Base-by-base conservation (phyloP, 2,888 invertebrate species). In the Andrena bucephala region DNA sequence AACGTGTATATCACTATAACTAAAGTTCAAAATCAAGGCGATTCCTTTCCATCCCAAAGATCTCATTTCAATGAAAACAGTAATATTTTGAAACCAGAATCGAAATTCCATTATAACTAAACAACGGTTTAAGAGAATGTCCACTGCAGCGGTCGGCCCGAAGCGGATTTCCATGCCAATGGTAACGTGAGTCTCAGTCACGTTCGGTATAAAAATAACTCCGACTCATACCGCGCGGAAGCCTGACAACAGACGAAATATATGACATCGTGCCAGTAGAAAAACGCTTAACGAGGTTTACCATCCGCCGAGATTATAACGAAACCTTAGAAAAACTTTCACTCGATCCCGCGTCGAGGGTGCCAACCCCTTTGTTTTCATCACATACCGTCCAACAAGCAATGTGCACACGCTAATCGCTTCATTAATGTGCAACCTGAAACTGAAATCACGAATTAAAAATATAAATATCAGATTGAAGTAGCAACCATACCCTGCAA, bases 311-410 rank as follows among this genome's bases (percentile, higher is more conserved):
- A 79, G 72, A 84, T 79, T 76, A 60, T 48, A 63, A 13, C 24
- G 84, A 84, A 79, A 73, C 83, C 84, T 50, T 57, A 74, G 13
- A 63, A 75, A 69, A 72, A 33, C 2, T 1, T 52, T 27, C 33
- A 13, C 10, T 59, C 27, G n/a, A 48, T 33, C n/a, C 13, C 13
- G 3, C 54, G 27, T 60, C 42, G 36, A 59, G 36, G 10, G 62
- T 20, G 59, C 10, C 24, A 33, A 60, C 48, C 13, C 36, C 42
- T 48, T n/a, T 6, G 20, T 50, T 5, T 20, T 16, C n/a, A 7
- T 54, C 8, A 0, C 16, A 16, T 0, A n/a, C 16, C 20, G 27
- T 10, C 2, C 20, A 8, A n/a, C 10, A n/a, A 50, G 16, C n/a
- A 36, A 13, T 67, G 54, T 42, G 42, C 16, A 42, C 16, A 42